Evolutionary conservation across 2,888 invertebrate species (phyloP), one percentile per base, ranked within the genome.

Genomic region (Parnassius apollo): DNA sequence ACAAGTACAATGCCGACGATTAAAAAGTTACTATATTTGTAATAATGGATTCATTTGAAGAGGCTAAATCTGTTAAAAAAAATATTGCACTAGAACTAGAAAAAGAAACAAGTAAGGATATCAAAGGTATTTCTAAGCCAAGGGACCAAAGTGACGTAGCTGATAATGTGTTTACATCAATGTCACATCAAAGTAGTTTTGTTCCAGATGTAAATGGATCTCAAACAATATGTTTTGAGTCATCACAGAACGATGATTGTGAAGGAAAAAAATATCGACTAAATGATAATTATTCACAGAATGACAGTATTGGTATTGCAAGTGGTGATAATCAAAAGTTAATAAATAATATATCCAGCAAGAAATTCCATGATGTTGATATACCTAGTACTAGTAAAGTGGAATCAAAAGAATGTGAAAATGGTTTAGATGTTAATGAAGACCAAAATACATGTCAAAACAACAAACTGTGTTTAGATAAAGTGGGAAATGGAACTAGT

Each of bases 1-100:
- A 49, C 85, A 75, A 76, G 75, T 81, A 85, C 82, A 86, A 89
- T 86, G 90, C 87, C 87, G 86, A 86, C 80, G 74, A 72, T 71
- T 74, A 78, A 75, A 73, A 74, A 75, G 71, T 72, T 77, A 75
- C 75, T 74, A 75, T 77, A 72, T 74, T 73, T 81, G 74, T 81
- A 79, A 78, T 75, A 76, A 91, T 91, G 91, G 91, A 91, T 83
- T 78, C 85, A 69, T 72, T 74, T 62, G 81, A 85, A 73, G 82
- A 83, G 71, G 76, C 80, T 66, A 64, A 77, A 65, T 75, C 82
- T 68, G 74, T 71, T 66, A 82, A 71, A 68, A 83, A 83, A 71
- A 70, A 77, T 65, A 68, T 73, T 56, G 79, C 79, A 69, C 69
- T 75, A 35, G 84, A 84, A 62, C 72, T 79, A 72, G 84, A 85